Base-by-base conservation (phyloP, 2,888 invertebrate species). In the Drosophila falleni region DNA sequence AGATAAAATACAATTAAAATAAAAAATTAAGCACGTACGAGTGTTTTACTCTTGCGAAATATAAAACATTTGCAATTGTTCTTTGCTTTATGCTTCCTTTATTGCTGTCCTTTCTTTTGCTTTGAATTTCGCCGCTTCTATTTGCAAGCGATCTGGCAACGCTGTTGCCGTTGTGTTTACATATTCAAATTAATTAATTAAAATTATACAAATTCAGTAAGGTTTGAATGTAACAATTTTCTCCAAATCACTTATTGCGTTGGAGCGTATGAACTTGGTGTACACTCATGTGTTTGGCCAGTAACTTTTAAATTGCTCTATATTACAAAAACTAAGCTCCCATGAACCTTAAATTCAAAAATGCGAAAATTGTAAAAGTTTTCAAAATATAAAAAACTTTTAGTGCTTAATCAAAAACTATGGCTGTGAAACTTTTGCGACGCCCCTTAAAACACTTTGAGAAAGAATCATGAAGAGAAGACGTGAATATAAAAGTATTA, bases 121-220 rank as follows among this genome's bases (percentile, higher is more conserved):
- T 35, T 35, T 49, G 35, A 68, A 55, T 33, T 56, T 35, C 71
- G 42, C 37, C 58, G 54, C 49, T 42, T 26, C 41, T 55, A 1
- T 4, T 4, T 16, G 8, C 1, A 10, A 1, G 9, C 15, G 10
- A 29, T 68, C 63, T 74, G 73, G 73, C 74, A 74, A 60, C 73
- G n/a, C 68, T 44, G 0, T 1, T 4, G 2, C 5, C n/a, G n/a
- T 23, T 37, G 41, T 42, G 19, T 0, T 37, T 10, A 41, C 10
- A 37, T 13, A 9, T 41, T 9, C 9, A 16, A 15, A 31, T 31
- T 31, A 31, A 26, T 39, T 6, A 13, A 54, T 54, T 41, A 9
- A 23, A 26, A 37, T 13, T 8, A 9, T n/a, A n/a, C n/a, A n/a
- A n/a, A n/a, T n/a, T n/a, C n/a, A n/a, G n/a, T n/a, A n/a, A n/a